Conservation (phyloP, 2,113 vertebrate genomes). For the Bubalus kerabau region DNA sequence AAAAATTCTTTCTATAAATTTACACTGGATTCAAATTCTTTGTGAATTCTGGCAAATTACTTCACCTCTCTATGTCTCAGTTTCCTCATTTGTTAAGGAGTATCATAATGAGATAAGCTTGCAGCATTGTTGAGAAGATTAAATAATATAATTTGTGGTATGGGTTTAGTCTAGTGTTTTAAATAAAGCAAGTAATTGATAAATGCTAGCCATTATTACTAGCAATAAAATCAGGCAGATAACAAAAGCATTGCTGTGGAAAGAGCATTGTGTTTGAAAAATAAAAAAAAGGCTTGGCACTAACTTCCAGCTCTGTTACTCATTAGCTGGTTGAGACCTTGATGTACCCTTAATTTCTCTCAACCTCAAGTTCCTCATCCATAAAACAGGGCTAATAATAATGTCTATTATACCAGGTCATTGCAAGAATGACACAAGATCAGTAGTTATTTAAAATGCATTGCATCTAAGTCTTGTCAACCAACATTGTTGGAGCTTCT, state of each 20-base stretch:
- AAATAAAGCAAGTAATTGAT: neutral
- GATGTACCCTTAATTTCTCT: neutral
- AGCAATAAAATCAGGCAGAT: neutral
- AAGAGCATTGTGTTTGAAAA: neutral
- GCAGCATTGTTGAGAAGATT: neutral
- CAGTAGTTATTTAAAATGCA: neutral
- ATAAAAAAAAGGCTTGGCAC: neutral
- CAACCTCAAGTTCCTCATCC: neutral
- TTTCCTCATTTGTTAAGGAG: neutral
- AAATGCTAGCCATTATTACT: neutral
- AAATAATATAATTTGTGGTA: neutral
- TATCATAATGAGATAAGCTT: neutral
- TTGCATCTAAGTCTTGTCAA: neutral
- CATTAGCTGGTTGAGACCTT: neutral
- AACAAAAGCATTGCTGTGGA: neutral
- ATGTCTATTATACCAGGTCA: neutral
- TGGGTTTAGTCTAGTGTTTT: neutral
- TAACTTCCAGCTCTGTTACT: neutral
- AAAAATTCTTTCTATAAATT: neutral
- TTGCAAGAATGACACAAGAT: neutral
- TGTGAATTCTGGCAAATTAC: neutral
- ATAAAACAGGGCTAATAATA: neutral
- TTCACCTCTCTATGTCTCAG: neutral
- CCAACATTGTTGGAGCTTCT: neutral
- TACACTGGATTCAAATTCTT: neutral